Percentiles rank a stretch among this genome's conserved stretches.
Conservation (phyloP, 2,113 vertebrate genomes). For the Cyanoramphus novaezelandiae region DNA sequence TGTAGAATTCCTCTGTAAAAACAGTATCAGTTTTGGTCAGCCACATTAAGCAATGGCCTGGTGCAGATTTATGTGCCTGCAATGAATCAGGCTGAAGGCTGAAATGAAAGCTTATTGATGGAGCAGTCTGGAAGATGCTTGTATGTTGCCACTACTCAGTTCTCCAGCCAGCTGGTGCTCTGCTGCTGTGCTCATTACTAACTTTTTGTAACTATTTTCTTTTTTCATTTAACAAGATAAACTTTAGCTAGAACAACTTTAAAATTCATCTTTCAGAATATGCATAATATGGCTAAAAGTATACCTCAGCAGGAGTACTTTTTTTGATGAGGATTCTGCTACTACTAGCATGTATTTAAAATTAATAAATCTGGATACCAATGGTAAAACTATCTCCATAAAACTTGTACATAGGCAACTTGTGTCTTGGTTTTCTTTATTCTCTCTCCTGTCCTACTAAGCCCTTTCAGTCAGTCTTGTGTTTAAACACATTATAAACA, state of each 20-base stretch:
- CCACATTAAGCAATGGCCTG: accelerated
- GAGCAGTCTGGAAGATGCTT: not conserved
- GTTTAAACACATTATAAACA: not conserved
- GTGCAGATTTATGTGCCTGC: not conserved
- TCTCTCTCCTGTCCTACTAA: not conserved
- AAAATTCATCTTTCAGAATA: not conserved
- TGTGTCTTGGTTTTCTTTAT: not conserved
- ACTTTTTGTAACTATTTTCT: not conserved
- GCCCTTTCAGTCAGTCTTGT: not conserved
- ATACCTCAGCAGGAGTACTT: not conserved
- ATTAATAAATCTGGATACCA: not conserved
- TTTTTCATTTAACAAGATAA: not conserved
- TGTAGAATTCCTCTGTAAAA: not conserved
- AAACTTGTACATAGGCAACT: not conserved
- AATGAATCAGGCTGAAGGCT: not conserved
- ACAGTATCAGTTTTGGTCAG: not conserved
- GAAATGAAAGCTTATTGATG: not conserved
- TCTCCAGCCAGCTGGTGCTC: not conserved
- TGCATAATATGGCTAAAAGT: not conserved
- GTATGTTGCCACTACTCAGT: not conserved
- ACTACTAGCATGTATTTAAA: not conserved
- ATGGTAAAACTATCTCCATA: not conserved
- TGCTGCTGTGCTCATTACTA: not conserved
- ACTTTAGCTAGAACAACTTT: slow-evolving; percentile 5
- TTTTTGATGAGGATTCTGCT: not conserved